phyloP scores from a whole-genome alignment of 2,888 invertebrate genomes.

The Linnaemya vulpina region DNA sequence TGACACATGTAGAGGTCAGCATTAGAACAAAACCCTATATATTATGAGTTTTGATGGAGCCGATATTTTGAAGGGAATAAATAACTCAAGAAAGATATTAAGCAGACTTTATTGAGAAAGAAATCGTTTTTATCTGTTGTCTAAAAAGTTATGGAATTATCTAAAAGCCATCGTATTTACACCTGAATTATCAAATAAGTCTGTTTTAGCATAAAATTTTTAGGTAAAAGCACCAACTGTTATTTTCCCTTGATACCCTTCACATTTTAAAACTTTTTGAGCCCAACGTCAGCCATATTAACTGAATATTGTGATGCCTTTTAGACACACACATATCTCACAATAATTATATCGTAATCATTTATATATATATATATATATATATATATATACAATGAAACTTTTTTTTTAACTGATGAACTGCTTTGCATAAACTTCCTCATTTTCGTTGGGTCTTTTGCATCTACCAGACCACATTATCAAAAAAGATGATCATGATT shows the following conservation, averaged over 20 bases:
- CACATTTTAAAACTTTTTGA: neutral
- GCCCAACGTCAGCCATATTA: neutral
- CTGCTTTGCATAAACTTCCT: constrained; percentile 63
- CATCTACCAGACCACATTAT: constrained; percentile 43
- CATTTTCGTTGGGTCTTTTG: constrained; percentile 47
- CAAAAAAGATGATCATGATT: constrained; percentile 64
- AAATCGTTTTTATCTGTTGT: too few species aligned
- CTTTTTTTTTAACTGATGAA: constrained; percentile 31
- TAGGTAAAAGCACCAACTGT: neutral
- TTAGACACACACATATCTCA: constrained; percentile 27
- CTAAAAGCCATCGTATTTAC: too few species aligned
- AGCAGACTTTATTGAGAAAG: too few species aligned
- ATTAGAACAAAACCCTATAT: too few species aligned
- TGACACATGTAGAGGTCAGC: too few species aligned
- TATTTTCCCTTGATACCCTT: neutral
- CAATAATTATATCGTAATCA: constrained; percentile 43
- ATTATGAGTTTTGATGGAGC: too few species aligned
- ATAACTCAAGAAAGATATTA: too few species aligned
- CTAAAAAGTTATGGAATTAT: too few species aligned
- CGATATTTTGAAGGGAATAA: too few species aligned
- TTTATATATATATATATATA: too few species aligned
- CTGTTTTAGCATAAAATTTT: too few species aligned
- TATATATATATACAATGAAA: constrained; percentile 22
- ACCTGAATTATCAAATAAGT: too few species aligned
- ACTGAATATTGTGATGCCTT: constrained; percentile 3